Evolutionary conservation across 2,113 vertebrate species (phyloP), one percentile per base, ranked within the genome.

Genomic region (Antigone vipio): DNA sequence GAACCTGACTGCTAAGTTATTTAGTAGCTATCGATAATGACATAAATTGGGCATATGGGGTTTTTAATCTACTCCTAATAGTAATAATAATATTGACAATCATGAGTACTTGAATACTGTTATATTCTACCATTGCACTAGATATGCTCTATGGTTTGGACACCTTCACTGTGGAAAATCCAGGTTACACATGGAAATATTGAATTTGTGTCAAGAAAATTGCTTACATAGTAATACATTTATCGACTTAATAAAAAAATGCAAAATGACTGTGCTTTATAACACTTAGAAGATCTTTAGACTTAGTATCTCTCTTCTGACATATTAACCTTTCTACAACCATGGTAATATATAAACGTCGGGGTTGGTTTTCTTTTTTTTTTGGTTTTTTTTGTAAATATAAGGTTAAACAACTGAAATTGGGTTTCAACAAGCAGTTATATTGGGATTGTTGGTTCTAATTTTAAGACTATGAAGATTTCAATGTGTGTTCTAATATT

Each of bases 201-300:
- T 97, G 97, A 94, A 66, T 97, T 97, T 96, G 62, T 97, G 89
- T 97, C 93, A 96, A 59, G 73, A 97, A 97, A 97, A 97, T 45
- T 38, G 35, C 93, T 97, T 96, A 82, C 55, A 68, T 47, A 53
- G 85, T 91, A 95, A 89, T 97, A 85, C 15, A 76, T 20, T 81
- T 96, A 96, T 72, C 96, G 96, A 95, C 91, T 97, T 97, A 83
- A 97, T 97, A 9, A 95, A 89, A 96, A 98, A 95, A 94, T 95
- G 79, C 66, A 93, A 96, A 97, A 96, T 87, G 60, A 68, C 58
- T 42, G n/a, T 96, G 58, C 69, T 97, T 98, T 97, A 40, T 96
- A 97, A 94, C 27, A 93, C 73, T 96, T 78, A 89, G 73, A 84
- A 74, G 60, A 88, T 97, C 81, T 42, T 73, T 92, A 95, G 56